Evolutionary conservation across 1,140 invertebrate genomes (phyloP), one percentile per base, ranked within the genome.

Genomic region (Drosophila micromelanica): DNA sequence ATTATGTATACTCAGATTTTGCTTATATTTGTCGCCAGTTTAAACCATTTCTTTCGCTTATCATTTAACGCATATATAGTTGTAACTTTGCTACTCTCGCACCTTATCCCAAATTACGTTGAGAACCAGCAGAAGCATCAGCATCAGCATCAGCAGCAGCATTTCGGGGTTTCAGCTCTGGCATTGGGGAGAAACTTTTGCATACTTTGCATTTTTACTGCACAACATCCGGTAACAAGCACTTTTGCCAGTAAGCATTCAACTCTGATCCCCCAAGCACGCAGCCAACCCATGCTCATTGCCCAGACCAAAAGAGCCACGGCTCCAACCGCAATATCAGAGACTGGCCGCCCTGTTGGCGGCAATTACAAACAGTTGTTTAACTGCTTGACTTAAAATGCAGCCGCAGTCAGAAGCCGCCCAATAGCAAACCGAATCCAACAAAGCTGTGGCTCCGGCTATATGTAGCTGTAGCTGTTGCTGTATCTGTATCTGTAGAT

Each of bases 281-380:
- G 52, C 52, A 55, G 37, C 20, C 52, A 23, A n/a, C 35, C 45
- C 12, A 35, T 11, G 17, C 38, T 23, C 42, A 20, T 54, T 20
- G 30, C 70, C 75, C 32, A 37, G 27, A 35, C 9, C 23, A 7
- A 45, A 46, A 32, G 17, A 46, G 17, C 57, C 57, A 45, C 40
- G 30, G 68, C 60, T 55, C 67, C 65, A 78, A 75, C 73, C 77
- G 74, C 76, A 73, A 63, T 73, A 59, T 59, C 63, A 80, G 17
- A 45, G 30, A 55, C 60, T 54, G 62, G 55, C 9, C 13, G 40
- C 8, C 57, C 49, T 76, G 64, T 59, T 68, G 70, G 65, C 63
- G 81, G 82, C 82, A 86, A 86, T 86, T 86, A 87, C 84, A 86
- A 87, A 84, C 79, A 87, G 84, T 89, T 87, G 76, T 84, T 87